Evolutionary conservation across 2,113 vertebrate species (phyloP).

Genomic region (Pangasianodon gigas): DNA sequence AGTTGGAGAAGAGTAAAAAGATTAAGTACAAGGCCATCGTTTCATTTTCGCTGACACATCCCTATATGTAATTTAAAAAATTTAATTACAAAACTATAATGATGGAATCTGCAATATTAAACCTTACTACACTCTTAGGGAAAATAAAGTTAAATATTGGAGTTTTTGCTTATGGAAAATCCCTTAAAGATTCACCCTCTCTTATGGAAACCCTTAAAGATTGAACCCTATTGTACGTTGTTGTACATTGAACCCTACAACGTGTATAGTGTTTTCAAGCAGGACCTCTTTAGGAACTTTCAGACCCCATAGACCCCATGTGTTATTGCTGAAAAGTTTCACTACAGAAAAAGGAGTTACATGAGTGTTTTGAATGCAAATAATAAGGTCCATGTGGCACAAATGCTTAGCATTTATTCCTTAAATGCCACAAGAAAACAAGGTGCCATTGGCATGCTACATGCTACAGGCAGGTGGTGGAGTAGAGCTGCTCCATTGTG

Average conservation of each 20-base stretch:
- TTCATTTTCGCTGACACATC: constrained; percentile 28
- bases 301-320: background rate
- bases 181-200: background rate
- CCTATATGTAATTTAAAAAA: constrained; percentile 7
- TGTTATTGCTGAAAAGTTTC: background rate
- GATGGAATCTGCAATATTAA: background rate
- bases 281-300: background rate
- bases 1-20: constrained; percentile 19
- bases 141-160: background rate
- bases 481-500: background rate
- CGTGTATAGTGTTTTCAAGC: background rate
- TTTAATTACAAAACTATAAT: background rate
- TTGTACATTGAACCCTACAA: background rate
- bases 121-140: background rate
- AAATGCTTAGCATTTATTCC: background rate
- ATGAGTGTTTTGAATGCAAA: background rate
- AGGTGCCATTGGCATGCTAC: background rate
- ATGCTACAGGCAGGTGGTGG: background rate
- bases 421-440: background rate
- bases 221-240: background rate
- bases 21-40: background rate
- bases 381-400: background rate
- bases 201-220: background rate
- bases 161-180: background rate
- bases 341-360: background rate